Evolutionary conservation across 2,113 vertebrate genomes (phyloP), one percentile per base, ranked within the genome.

Genomic region (Sinocyclocheilus maitianheensis): DNA sequence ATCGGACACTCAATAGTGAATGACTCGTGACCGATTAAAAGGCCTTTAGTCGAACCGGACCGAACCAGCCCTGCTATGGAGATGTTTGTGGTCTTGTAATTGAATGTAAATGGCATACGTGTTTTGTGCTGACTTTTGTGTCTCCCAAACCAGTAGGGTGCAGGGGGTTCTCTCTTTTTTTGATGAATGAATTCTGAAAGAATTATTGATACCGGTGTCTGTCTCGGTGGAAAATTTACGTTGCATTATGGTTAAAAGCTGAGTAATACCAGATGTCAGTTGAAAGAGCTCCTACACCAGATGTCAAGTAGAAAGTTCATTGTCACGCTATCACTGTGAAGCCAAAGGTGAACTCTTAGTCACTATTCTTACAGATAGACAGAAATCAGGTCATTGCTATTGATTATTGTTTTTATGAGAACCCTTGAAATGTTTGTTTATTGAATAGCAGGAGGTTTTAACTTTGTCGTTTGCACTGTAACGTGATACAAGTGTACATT

Each of bases 261-360:
- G 65, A 13, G 74, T 55, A 79, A 51, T 63, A 46, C 43, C 83
- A 53, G 20, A 65, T 51, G 51, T 58, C 24, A 22, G 4, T 43
- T 16, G 14, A 74, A 60, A 60, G 58, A 22, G 20, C 58, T 60
- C 58, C 58, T 60, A 60, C 18, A 22, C 16, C 60, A 85, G 84
- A 85, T 85, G 63, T 79, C 84, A 85, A 30, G 37, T 71, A 24
- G 65, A 83, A 34, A 30, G 51, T 87, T 55, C 40, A 71, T 18
- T 71, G 63, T 89, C 62, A 78, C 81, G 67, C 80, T 65, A 81
- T 91, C 92, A 93, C 92, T 94, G 94, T 94, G 92, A 94, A 84
- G 90, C 88, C 88, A 88, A 85, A 92, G 88, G 78, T 86, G 60
- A 86, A 89, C 79, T 76, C 80, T 76, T 69, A 79, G 81, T 84